Base-by-base conservation (phyloP, 2,113 vertebrate genomes). In the Struthidea cinerea region DNA sequence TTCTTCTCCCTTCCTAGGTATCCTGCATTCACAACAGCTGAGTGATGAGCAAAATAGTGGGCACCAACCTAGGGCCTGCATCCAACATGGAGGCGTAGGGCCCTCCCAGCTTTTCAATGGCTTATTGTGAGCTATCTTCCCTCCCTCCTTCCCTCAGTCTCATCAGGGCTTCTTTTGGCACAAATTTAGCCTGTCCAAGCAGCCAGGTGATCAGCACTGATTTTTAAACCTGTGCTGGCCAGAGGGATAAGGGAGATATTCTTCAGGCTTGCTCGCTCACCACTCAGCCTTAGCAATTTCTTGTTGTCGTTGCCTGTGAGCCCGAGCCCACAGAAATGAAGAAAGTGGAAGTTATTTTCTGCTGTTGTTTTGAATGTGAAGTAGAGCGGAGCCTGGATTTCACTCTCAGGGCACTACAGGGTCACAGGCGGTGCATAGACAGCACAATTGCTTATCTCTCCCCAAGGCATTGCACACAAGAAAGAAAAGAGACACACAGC, bases 281-380 rank as follows among this genome's bases (percentile, higher is more conserved):
- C 49, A 61, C 42, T 87, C 0, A 0, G 46, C 78, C 4, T 2
- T 47, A 88, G 67, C 17, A 42, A 33, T 92, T 77, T 82, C 90
- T 89, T 1, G 0, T 91, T 84, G 92, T 91, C 11, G 2, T 53
- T 76, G 30, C 42, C 57, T 39, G 17, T 11, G 49, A 86, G 73
- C 27, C 49, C 0, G 0, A 87, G 73, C 59, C 55, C 65, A 30
- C 44, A 13, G 19, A 89, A 94, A 52, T 11, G 16, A 94, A 74
- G 87, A 80, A 95, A 93, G 73, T 77, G 41, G 75, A 95, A 92
- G 81, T 35, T 74, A 94, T 91, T 96, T 95, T 90, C 87, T 87
- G 55, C 84, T 83, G 50, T 82, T 97, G 92, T 90, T 96, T 97
- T 91, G 94, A 96, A 94, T 90, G 79, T 79, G 89, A 89, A 90